Conservation (phyloP, 2,888 invertebrate genomes). For the Drosophila mettleri region DNA sequence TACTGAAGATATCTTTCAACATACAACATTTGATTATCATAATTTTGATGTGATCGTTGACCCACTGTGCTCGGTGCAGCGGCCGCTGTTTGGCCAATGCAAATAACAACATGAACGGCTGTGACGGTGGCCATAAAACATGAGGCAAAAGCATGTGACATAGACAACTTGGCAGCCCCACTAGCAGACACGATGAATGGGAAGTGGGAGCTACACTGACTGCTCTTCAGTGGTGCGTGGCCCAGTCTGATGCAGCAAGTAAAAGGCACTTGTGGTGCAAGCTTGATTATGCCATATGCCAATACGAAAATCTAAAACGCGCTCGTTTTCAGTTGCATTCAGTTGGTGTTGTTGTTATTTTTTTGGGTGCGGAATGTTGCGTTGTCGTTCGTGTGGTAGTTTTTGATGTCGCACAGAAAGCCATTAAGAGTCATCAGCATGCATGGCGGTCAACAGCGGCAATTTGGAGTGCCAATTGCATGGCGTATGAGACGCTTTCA, state of each 20-base stretch:
- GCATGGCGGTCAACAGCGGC: slow-evolving; percentile 76
- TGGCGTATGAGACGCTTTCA: slow-evolving; percentile 38
- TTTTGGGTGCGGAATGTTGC: slow-evolving; percentile 60
- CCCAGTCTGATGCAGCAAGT: slow-evolving; percentile 32
- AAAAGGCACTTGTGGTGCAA: slow-evolving; percentile 41
- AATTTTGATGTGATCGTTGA: slow-evolving; percentile 10
- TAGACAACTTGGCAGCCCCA: slow-evolving; percentile 68
- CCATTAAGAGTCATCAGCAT: slow-evolving; percentile 77
- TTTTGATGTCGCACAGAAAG: slow-evolving; percentile 33
- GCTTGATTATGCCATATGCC: slow-evolving; percentile 72
- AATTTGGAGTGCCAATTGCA: slow-evolving; percentile 75
- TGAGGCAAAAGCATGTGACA: slow-evolving; percentile 67
- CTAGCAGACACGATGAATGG: slow-evolving; percentile 22
- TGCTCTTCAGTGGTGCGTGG: slow-evolving; percentile 49
- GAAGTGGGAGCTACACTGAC: slow-evolving; percentile 11
- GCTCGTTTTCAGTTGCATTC: slow-evolving; percentile 59
- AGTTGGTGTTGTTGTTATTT: slow-evolving; percentile 7
- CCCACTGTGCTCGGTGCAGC: slow-evolving; percentile 32
- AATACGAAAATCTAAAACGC: slow-evolving; percentile 48
- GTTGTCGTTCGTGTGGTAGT: slow-evolving; percentile 44
- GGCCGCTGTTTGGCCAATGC: slow-evolving; percentile 55
- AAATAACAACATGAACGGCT: slow-evolving; percentile 55
- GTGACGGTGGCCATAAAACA: slow-evolving; percentile 56
- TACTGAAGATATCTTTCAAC: background rate
- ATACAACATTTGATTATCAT: background rate